Percentiles rank a stretch among this genome's conserved stretches.
These are phyloP conservation scores for Amyelois transitella DNA, from an alignment of 1,140 invertebrate genomes.

Conservation along the genomic window DNA sequence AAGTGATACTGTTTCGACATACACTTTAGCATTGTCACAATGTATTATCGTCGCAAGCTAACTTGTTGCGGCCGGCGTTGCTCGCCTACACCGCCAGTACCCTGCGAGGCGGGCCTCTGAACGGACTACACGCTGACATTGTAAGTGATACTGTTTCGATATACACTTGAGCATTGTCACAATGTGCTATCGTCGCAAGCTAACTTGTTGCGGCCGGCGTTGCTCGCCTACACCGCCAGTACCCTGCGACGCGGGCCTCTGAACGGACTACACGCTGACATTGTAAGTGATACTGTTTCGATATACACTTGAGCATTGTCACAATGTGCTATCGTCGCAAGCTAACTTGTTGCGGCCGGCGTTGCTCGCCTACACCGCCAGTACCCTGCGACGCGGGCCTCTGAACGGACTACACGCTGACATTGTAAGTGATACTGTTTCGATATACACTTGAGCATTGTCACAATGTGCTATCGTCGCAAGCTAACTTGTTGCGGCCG, in stretches of 20 bases:
- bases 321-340: background rate
- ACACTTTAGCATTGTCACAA: background rate
- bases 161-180: conserved; percentile 12
- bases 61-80: background rate
- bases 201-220: conserved; percentile 19
- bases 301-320: background rate
- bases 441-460: background rate
- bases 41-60: background rate
- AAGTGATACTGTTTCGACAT: background rate
- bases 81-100: too few species aligned
- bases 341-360: too few species aligned
- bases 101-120: conserved; percentile 8
- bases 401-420: background rate
- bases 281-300: background rate
- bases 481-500: too few species aligned
- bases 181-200: conserved; percentile 32
- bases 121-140: conserved; percentile 38
- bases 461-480: background rate
- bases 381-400: background rate
- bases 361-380: background rate
- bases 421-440: background rate
- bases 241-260: conserved; percentile 5
- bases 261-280: background rate
- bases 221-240: conserved; percentile 19
- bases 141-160: conserved; percentile 35